Evolutionary conservation across 64 coral and sea anemone genomes (phyloP).

Genomic region (Exaiptasia diaphana): DNA sequence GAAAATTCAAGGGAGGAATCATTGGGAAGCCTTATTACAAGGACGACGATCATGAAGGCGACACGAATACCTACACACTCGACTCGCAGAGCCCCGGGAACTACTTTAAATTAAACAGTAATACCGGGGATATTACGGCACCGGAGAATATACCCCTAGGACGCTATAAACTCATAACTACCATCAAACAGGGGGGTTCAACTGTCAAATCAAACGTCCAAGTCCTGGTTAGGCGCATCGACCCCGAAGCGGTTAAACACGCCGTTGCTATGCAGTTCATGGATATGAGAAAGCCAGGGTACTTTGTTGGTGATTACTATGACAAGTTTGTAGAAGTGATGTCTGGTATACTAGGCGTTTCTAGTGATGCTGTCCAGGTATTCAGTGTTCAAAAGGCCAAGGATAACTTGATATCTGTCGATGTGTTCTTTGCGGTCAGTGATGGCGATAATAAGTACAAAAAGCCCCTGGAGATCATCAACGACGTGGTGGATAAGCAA

Average conservation of each 20-base stretch:
- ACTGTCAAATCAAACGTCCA: slow-evolving; percentile 55
- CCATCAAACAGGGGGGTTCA: not conserved
- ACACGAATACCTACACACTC: slow-evolving; percentile 61
- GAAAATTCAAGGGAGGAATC: slow-evolving; percentile 53
- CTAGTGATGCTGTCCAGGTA: slow-evolving; percentile 22
- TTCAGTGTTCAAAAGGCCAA: slow-evolving; percentile 77
- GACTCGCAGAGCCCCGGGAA: slow-evolving; percentile 1
- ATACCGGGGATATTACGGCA: slow-evolving; percentile 59
- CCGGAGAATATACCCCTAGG: slow-evolving; percentile 22
- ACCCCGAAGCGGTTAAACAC: slow-evolving; percentile 52
- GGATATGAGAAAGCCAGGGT: slow-evolving; percentile 50
- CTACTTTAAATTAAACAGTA: slow-evolving; percentile 42
- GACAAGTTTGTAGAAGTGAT: slow-evolving; percentile 4
- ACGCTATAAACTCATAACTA: slow-evolving; percentile 1
- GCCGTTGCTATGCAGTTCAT: slow-evolving; percentile 72
- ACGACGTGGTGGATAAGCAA: not conserved
- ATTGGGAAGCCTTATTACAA: slow-evolving; percentile 78
- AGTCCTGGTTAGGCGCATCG: slow-evolving; percentile 52
- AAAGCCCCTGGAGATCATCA: slow-evolving; percentile 11
- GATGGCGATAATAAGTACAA: not conserved
- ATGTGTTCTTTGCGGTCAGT: slow-evolving; percentile 64
- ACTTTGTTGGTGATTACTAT: slow-evolving; percentile 74
- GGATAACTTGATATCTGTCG: slow-evolving; percentile 11
- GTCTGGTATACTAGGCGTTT: slow-evolving; percentile 13
- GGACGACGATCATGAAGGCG: slow-evolving; percentile 64